phyloP scores from a whole-genome alignment of 1,140 invertebrate species.

The Eriocheir sinensis region DNA sequence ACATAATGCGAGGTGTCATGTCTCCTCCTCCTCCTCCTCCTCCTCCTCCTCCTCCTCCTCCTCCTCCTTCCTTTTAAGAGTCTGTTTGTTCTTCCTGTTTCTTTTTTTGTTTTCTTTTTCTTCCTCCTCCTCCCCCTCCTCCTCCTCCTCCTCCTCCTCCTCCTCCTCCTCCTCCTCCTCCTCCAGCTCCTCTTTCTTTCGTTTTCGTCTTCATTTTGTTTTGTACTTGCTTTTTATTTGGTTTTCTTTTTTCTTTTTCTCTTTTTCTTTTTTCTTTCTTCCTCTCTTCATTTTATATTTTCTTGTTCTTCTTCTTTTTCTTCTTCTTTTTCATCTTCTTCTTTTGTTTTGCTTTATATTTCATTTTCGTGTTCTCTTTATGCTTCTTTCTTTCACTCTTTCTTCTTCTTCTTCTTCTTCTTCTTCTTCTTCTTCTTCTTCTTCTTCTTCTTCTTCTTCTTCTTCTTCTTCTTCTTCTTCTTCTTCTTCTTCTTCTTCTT shows the following conservation, averaged over 20 bases:
- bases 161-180: background rate
- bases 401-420: background rate
- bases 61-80: background rate
- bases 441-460: background rate
- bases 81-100: background rate
- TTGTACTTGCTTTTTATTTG: background rate
- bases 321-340: background rate
- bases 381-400: background rate
- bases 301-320: background rate
- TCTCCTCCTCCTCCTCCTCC: background rate
- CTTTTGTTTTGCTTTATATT: background rate
- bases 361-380: background rate
- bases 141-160: background rate
- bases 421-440: background rate
- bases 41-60: background rate
- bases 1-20: constrained; percentile 5
- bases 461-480: background rate
- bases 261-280: background rate
- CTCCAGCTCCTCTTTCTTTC: background rate
- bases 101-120: background rate
- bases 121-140: background rate
- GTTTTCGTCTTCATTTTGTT: constrained; percentile 16
- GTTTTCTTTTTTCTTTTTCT: background rate
- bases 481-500: background rate
- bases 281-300: background rate